These are phyloP conservation scores for Porites rus DNA, from an alignment of 92 coral and sea anemone species.

Conservation along the genomic window DNA sequence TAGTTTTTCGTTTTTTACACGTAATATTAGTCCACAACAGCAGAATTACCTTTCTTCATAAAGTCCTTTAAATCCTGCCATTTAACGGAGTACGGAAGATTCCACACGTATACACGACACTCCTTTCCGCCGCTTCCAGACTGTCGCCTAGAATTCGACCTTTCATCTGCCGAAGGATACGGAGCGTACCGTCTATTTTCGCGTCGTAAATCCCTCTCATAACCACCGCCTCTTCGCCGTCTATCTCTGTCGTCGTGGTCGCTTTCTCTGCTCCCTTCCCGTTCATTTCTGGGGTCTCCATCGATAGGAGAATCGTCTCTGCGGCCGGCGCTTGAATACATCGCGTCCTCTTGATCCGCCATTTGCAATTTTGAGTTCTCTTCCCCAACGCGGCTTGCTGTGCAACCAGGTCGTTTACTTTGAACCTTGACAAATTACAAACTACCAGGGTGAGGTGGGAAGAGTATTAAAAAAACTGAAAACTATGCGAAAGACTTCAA, in stretches of 20 bases:
- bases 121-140: constrained; percentile 71
- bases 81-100: constrained; percentile 83
- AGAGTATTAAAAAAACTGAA: too few species aligned
- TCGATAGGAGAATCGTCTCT: constrained; percentile 64
- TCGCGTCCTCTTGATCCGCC: constrained; percentile 48
- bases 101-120: constrained; percentile 86
- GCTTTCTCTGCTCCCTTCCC: constrained; percentile 94
- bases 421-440: too few species aligned
- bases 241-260: constrained; percentile 93
- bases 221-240: constrained; percentile 83
- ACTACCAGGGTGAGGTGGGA: background rate
- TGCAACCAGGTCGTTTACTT: constrained; percentile 13
- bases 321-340: constrained; percentile 9
- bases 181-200: constrained; percentile 89
- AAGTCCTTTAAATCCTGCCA: constrained; percentile 97
- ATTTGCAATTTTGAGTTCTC: constrained; percentile 67
- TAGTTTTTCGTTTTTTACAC: background rate
- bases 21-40: background rate
- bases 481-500: background rate
- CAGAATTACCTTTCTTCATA: constrained; percentile 81
- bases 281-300: constrained; percentile 66
- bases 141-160: constrained; percentile 37
- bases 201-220: constrained; percentile 86
- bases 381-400: background rate
- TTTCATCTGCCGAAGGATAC: constrained; percentile 68